Conservation (phyloP, 1,140 invertebrate genomes). For the Lysiphlebus fabarum region DNA sequence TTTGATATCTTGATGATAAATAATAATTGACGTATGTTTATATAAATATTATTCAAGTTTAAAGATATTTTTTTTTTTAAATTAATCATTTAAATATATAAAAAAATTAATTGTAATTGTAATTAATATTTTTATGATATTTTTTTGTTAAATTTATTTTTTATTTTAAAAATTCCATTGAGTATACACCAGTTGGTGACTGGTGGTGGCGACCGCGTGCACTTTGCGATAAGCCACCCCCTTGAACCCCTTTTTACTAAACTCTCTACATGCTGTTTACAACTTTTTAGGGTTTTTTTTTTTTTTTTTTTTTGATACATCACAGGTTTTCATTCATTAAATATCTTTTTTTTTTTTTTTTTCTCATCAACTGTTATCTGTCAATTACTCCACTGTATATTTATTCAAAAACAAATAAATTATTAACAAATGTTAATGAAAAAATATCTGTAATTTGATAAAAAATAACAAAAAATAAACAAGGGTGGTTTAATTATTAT, state of each 20-base stretch:
- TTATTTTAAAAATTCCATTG: constrained; percentile 5
- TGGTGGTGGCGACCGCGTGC: constrained; percentile 49
- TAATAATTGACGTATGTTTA: too few species aligned
- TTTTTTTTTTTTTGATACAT: too few species aligned
- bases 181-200: constrained; percentile 35
- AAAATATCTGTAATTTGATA: too few species aligned
- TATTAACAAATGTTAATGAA: too few species aligned
- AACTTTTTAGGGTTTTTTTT: constrained; percentile 15
- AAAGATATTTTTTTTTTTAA: too few species aligned
- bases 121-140: too few species aligned
- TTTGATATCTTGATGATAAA: too few species aligned
- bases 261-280: constrained; percentile 9
- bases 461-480: constrained; percentile 25
- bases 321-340: constrained; percentile 11
- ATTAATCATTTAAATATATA: too few species aligned
- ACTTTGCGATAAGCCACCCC: constrained; percentile 46
- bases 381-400: too few species aligned
- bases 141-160: too few species aligned
- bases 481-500: constrained; percentile 38
- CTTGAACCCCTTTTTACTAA: constrained; percentile 2
- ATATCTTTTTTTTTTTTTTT: neutral
- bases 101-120: too few species aligned
- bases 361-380: neutral
- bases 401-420: neutral
- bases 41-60: too few species aligned